Conservation (phyloP, 1,140 invertebrate species). For the Zaprionus davidi region DNA sequence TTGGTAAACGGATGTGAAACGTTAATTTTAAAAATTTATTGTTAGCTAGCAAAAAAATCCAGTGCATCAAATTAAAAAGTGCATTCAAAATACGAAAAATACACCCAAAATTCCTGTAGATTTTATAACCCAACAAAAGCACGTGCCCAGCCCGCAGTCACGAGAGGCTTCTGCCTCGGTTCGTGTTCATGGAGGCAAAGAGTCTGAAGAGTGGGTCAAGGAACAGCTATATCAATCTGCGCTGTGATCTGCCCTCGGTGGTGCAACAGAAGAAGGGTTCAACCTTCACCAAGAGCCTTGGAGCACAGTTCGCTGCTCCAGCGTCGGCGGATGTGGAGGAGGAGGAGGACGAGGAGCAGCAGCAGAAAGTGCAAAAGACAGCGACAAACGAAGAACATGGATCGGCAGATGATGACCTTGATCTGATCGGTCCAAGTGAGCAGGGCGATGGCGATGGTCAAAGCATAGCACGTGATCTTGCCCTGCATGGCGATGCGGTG, state of each 20-base stretch:
- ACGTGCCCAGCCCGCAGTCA: background rate
- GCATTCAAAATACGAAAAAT: background rate
- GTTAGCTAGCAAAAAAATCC: slow-evolving; percentile 50
- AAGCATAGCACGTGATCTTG: background rate
- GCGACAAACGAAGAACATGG: background rate
- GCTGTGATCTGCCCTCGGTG: background rate
- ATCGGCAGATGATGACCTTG: background rate
- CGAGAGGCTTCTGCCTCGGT: background rate
- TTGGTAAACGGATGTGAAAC: slow-evolving; percentile 58
- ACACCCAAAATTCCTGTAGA: slow-evolving; percentile 64
- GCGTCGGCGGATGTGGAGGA: background rate
- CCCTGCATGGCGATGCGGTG: slow-evolving; percentile 44
- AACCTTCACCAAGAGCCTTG: background rate
- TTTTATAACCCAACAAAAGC: slow-evolving; percentile 35
- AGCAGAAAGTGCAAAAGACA: background rate
- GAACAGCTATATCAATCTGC: slow-evolving; percentile 46
- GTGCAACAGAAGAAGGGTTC: slow-evolving; percentile 13
- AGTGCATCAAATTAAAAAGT: slow-evolving; percentile 16
- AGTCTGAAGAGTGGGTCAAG: slow-evolving; percentile 16
- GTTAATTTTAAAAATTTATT: slow-evolving; percentile 75
- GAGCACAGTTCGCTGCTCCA: background rate
- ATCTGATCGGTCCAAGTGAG: background rate
- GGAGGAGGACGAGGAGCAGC: background rate
- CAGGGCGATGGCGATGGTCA: slow-evolving; percentile 21
- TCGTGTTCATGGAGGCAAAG: slow-evolving; percentile 43